A percentile compares a stretch with the other conserved stretches of the same genome.
Conservation (phyloP, 2,797 vertebrate genomes). For the Myioborus miniatus region DNA sequence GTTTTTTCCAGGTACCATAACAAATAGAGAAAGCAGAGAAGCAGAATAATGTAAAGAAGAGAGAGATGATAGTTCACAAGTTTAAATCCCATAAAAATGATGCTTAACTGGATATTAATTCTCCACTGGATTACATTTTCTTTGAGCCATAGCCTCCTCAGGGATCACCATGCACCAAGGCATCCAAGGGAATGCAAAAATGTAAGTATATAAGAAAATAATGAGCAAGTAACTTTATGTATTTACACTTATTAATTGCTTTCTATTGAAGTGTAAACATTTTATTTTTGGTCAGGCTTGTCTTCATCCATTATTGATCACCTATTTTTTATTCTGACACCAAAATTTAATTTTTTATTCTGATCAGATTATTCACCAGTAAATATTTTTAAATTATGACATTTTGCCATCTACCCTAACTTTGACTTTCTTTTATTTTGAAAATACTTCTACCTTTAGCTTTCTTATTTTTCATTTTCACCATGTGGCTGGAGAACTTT, state of each 20-base stretch:
- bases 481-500: background rate
- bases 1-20: background rate
- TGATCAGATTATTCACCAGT: background rate
- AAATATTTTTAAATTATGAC: background rate
- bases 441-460: background rate
- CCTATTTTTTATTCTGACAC: background rate
- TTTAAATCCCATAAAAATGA: conserved; percentile 48
- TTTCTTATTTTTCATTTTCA: background rate
- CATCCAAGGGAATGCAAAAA: conserved; percentile 24
- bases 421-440: background rate
- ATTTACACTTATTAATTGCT: background rate
- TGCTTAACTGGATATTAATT: background rate
- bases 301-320: background rate
- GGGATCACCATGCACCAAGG: background rate
- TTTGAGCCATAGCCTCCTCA: conserved; percentile 4
- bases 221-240: background rate
- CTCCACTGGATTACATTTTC: background rate
- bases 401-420: background rate
- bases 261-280: background rate
- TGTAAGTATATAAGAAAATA: background rate
- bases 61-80: background rate
- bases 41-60: background rate
- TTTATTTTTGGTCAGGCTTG: background rate
- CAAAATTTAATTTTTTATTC: background rate
- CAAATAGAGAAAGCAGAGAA: background rate